These are phyloP conservation scores for Corythaeola cristata DNA, from an alignment of 2,113 vertebrate genomes.

Conservation along the genomic window DNA sequence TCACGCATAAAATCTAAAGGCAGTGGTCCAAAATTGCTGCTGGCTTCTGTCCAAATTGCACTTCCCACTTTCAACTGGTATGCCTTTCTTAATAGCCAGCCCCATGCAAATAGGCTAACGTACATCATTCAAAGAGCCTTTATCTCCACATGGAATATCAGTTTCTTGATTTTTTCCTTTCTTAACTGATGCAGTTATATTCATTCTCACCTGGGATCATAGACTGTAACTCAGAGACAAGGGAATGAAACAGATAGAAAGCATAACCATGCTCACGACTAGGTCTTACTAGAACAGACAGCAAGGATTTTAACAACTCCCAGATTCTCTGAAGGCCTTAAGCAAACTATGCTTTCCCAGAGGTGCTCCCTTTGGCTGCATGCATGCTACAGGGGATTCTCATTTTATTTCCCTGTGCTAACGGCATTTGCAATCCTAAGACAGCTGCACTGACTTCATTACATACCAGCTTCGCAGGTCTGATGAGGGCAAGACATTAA, in stretches of 20 bases:
- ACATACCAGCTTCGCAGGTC: neutral
- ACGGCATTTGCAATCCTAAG: neutral
- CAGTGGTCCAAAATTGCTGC: neutral
- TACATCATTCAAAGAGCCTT: neutral
- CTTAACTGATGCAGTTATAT: neutral
- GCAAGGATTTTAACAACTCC: neutral
- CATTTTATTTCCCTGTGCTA: neutral
- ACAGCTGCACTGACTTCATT: neutral
- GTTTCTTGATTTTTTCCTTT: neutral
- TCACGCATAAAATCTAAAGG: neutral
- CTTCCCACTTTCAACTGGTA: neutral
- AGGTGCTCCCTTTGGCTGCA: neutral
- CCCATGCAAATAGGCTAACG: neutral
- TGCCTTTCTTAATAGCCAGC: neutral
- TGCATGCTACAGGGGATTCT: neutral
- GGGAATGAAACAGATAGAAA: neutral
- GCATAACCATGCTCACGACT: neutral
- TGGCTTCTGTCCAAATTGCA: neutral
- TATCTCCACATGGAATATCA: neutral
- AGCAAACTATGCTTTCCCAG: neutral
- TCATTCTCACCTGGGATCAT: rapidly evolving
- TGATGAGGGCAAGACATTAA: neutral
- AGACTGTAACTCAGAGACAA: neutral
- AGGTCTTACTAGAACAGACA: neutral
- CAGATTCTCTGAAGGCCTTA: neutral